These are phyloP conservation scores for Antennarius maculatus DNA, from an alignment of 2,797 vertebrate genomes.

Conservation along the genomic window DNA sequence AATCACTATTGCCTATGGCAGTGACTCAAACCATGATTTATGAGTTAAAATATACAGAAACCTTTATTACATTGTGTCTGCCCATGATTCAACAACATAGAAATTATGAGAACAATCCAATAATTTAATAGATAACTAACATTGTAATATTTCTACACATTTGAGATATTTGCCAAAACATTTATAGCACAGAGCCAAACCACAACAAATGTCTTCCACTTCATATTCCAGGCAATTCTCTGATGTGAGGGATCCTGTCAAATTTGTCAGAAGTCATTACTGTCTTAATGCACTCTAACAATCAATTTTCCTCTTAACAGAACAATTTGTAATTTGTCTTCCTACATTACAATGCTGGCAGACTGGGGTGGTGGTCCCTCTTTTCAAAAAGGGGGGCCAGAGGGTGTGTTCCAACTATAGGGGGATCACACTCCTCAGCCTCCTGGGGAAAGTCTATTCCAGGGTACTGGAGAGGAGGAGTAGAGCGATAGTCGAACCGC, in stretches of 20 bases:
- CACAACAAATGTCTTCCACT: background rate
- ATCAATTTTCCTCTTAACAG: background rate
- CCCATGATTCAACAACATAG: background rate
- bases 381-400: too few species aligned
- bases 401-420: too few species aligned
- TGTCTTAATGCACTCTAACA: background rate
- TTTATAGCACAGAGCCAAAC: background rate
- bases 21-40: background rate
- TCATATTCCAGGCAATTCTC: background rate
- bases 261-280: slow-evolving; percentile 5
- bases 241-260: background rate
- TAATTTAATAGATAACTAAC: background rate
- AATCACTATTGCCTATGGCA: background rate
- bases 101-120: background rate
- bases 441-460: too few species aligned
- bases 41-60: background rate
- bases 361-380: too few species aligned
- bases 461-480: too few species aligned
- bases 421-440: too few species aligned
- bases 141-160: slow-evolving; percentile 3
- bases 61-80: background rate
- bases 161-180: background rate
- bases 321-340: slow-evolving; percentile 16
- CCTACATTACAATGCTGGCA: background rate
- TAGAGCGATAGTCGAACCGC: too few species aligned